These are phyloP conservation scores for Amiota minor DNA, from an alignment of 2,888 invertebrate species.

Conservation along the genomic window DNA sequence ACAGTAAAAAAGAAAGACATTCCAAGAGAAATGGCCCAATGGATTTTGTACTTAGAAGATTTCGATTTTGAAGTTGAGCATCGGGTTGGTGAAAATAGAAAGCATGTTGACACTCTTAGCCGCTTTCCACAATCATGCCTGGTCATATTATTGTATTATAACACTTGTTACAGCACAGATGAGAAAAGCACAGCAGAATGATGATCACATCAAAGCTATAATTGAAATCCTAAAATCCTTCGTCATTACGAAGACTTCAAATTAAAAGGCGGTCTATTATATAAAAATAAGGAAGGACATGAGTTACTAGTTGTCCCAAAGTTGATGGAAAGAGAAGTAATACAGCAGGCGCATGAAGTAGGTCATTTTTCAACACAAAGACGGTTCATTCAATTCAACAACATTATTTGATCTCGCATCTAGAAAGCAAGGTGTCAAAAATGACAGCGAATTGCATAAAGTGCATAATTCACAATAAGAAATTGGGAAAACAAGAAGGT, in stretches of 20 bases:
- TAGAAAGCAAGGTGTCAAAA: conserved; percentile 18
- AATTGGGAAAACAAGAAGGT: conserved; percentile 64
- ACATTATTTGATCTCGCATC: conserved; percentile 19
- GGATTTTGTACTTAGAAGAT: too few relatives aligned
- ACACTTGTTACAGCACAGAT: too few relatives aligned
- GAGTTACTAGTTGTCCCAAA: conserved; percentile 36
- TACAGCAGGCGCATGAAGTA: background rate
- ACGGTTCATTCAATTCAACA: background rate
- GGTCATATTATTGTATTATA: too few relatives aligned
- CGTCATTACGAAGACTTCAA: conserved; percentile 36
- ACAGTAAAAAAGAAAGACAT: too few relatives aligned
- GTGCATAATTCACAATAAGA: conserved; percentile 37
- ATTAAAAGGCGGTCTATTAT: conserved; percentile 27
- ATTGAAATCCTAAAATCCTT: too few relatives aligned
- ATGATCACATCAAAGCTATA: too few relatives aligned
- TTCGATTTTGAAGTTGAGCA: too few relatives aligned
- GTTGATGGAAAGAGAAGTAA: conserved; percentile 18
- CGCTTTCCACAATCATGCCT: too few relatives aligned
- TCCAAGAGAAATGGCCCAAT: too few relatives aligned
- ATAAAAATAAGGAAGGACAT: conserved; percentile 26
- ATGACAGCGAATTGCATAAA: conserved; percentile 15
- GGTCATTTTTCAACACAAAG: background rate
- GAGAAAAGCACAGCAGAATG: too few relatives aligned
- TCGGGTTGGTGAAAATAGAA: too few relatives aligned
- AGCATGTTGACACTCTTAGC: too few relatives aligned